Percentiles rank a stretch among this genome's conserved stretches.
Evolutionary conservation across 2,888 invertebrate species (phyloP).

Genomic region (Gryllus longicercus): DNA sequence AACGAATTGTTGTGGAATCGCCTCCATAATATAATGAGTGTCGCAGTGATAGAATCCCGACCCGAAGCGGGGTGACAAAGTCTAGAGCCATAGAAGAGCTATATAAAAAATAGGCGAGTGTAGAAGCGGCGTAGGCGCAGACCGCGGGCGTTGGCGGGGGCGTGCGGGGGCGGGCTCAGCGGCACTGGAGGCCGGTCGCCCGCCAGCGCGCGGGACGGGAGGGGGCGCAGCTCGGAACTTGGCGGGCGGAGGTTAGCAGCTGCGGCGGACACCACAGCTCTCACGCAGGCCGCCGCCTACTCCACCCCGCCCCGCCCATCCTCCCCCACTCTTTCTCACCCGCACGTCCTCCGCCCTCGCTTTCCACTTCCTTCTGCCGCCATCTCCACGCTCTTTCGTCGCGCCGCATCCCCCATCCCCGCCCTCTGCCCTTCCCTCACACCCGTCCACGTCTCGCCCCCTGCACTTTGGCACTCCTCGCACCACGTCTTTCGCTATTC

Average conservation of each 20-base stretch:
- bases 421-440: neutral
- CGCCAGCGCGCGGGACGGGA: neutral
- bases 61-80: no score
- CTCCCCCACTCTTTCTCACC: neutral
- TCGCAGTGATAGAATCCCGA: no score
- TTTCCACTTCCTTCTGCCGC: neutral
- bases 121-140: neutral
- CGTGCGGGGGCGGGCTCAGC: neutral
- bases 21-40: no score
- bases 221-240: neutral
- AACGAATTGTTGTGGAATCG: no score
- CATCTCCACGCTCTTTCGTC: neutral
- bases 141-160: neutral
- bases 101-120: neutral
- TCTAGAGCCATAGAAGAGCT: no score
- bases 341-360: neutral
- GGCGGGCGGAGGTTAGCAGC: neutral
- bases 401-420: neutral
- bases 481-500: no score
- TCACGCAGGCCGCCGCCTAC: neutral
- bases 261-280: neutral
- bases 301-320: neutral
- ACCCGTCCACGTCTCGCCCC: no score
- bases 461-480: no score
- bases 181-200: neutral